Conservation (phyloP, 2,797 vertebrate genomes). For the Diceros bicornis region DNA sequence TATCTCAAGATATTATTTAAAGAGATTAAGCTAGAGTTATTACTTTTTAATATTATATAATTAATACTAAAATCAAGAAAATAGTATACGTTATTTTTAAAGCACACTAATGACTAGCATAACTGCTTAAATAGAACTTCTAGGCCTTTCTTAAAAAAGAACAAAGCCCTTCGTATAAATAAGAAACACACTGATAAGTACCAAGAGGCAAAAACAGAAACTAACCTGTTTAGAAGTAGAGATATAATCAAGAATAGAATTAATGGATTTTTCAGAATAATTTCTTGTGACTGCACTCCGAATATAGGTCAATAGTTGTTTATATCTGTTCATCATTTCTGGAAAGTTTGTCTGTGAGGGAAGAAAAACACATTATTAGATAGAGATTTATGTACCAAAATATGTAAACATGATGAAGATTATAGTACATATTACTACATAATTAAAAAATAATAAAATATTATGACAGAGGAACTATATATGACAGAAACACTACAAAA, state of each 20-base stretch:
- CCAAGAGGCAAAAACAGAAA: slow-evolving; percentile 72
- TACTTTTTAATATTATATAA: neutral
- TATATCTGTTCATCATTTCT: slow-evolving; percentile 99
- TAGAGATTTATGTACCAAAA: slow-evolving; percentile 14
- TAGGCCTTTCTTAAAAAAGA: neutral
- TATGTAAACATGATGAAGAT: neutral
- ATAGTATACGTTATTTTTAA: slow-evolving; percentile 43
- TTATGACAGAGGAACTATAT: slow-evolving; percentile 51
- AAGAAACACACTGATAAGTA: slow-evolving; percentile 54
- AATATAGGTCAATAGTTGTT: slow-evolving; percentile 99
- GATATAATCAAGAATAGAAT: slow-evolving; percentile 99
- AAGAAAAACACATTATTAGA: slow-evolving; percentile 74
- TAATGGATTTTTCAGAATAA: slow-evolving; percentile 99
- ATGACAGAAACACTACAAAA: neutral
- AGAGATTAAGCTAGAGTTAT: neutral
- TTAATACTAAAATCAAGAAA: slow-evolving; percentile 27
- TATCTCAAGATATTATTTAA: slow-evolving; percentile 33
- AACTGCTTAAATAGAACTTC: neutral
- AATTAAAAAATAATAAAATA: slow-evolving; percentile 41
- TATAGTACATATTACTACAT: neutral
- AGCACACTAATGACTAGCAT: slow-evolving; percentile 62
- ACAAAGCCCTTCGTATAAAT: slow-evolving; percentile 47
- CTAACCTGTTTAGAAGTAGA: slow-evolving; percentile 99
- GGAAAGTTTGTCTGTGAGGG: slow-evolving; percentile 96
- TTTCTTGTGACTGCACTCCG: slow-evolving; percentile 99